Base-by-base conservation (phyloP, 2,113 vertebrate species). In the Thunnus maccoyii region DNA sequence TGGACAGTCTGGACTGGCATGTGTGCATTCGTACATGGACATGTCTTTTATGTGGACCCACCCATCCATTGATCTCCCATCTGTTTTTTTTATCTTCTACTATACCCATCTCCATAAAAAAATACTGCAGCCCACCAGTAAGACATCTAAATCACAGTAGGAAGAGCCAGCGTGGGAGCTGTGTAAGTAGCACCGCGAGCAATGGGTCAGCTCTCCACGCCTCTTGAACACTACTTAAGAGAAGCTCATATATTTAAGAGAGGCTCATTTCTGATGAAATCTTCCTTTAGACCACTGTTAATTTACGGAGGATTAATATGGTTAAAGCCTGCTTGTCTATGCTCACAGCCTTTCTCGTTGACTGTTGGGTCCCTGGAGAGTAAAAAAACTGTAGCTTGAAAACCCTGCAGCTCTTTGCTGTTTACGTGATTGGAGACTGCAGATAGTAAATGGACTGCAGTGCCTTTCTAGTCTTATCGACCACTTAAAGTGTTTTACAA, bases 301-400 rank as follows among this genome's bases (percentile, higher is more conserved):
- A 83, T 91, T 89, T 88, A 54, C 66, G 64, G 67, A 86, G 86
- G 87, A 94, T 92, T 91, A 90, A 81, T 86, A 82, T 91, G 75
- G 86, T 92, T 87, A 90, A 83, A 82, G 64, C 69, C 63, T 17
- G 50, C 68, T 82, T 8, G 51, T 72, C 76, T 62, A 16, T 3
- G 65, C 76, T 52, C 72, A 4, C 3, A n/a, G 84, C 65, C 57
- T 76, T 65, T 83, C 60, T 64, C 15, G 10, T 54, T 80, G 68
- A 71, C 71, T 79, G 68, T 1, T 13, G 36, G 48, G 51, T 74
- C 65, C 64, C 66, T 7, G 16, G 64, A 20, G 76, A 83, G 73
- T 69, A 18, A 76, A 84, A 22, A 76, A 67, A 30, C 27, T 63
- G 76, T 71, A 82, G 83, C 76, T 55, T 5, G 30, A 60, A 73